Conservation (phyloP, 2,113 vertebrate genomes). For the Marcusenius ussheri region DNA sequence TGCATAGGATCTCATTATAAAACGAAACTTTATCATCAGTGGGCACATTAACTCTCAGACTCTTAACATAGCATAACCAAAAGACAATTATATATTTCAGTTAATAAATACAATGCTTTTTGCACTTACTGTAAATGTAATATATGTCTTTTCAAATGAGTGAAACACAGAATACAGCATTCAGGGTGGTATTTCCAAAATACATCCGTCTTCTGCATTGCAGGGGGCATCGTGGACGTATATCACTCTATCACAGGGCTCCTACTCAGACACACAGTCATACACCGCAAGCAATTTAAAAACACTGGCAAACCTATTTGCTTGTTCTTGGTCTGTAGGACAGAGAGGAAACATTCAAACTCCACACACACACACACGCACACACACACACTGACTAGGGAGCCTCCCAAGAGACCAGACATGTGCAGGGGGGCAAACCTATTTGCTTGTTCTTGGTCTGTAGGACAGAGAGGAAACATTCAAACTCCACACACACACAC, state of each 20-base stretch:
- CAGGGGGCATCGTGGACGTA: not conserved
- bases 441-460: not conserved
- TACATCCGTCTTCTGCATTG: not conserved
- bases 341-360: not conserved
- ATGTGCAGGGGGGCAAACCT: no score
- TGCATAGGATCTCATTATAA: not conserved
- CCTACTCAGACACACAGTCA: not conserved
- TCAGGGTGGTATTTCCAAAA: not conserved
- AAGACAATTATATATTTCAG: not conserved
- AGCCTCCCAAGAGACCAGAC: no score
- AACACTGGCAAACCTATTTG: not conserved
- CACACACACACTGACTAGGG: no score
- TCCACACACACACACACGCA: not conserved
- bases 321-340: not conserved
- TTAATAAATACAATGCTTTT: not conserved
- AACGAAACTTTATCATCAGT: not conserved
- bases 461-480: not conserved
- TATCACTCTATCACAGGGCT: not conserved
- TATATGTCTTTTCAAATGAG: not conserved
- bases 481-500: not conserved
- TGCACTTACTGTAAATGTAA: not conserved
- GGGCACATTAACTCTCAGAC: not conserved
- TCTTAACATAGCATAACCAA: not conserved
- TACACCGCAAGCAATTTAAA: not conserved
- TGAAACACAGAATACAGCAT: not conserved